Percentiles rank a stretch among this genome's conserved stretches.
Conservation (phyloP, 2,888 invertebrate species). For the Copidosoma aretas region DNA sequence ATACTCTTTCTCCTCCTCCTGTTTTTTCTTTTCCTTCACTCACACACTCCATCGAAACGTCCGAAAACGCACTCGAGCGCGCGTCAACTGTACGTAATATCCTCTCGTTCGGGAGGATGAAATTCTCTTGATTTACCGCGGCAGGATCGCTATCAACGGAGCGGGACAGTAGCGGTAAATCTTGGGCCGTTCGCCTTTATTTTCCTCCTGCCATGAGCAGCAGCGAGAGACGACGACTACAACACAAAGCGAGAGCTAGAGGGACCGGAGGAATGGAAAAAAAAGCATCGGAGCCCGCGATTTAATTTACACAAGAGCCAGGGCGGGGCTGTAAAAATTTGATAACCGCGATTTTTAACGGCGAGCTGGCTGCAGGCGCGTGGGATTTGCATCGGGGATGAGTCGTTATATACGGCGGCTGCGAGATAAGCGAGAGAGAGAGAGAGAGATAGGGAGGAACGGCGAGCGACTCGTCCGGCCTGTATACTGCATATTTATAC, state of each 20-base stretch:
- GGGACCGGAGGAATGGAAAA: background rate
- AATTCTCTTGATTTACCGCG: conserved; percentile 22
- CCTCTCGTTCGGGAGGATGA: conserved; percentile 8
- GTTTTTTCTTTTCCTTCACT: too few relatives aligned
- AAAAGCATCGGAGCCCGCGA: conserved; percentile 9
- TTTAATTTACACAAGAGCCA: conserved; percentile 42
- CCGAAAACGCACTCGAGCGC: too few relatives aligned
- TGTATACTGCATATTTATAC: too few relatives aligned
- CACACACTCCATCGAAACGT: too few relatives aligned
- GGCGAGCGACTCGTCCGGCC: too few relatives aligned
- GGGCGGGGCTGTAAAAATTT: conserved; percentile 37
- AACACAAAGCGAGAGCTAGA: conserved; percentile 2
- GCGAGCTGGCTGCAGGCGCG: conserved; percentile 31
- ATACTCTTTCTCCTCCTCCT: too few relatives aligned
- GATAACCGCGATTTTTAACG: conserved; percentile 43
- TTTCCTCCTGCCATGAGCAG: conserved; percentile 18
- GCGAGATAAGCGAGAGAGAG: conserved; percentile 14
- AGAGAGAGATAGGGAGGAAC: conserved; percentile 12
- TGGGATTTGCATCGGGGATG: conserved; percentile 46
- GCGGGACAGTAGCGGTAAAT: conserved; percentile 33
- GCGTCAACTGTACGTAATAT: too few relatives aligned
- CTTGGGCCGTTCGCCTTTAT: conserved; percentile 26
- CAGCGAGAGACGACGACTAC: background rate
- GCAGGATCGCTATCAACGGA: conserved; percentile 23
- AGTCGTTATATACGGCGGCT: conserved; percentile 35